Evolutionary conservation across 2,888 invertebrate species (phyloP), one percentile per base, ranked within the genome.

Genomic region (Temnothorax ravouxi): DNA sequence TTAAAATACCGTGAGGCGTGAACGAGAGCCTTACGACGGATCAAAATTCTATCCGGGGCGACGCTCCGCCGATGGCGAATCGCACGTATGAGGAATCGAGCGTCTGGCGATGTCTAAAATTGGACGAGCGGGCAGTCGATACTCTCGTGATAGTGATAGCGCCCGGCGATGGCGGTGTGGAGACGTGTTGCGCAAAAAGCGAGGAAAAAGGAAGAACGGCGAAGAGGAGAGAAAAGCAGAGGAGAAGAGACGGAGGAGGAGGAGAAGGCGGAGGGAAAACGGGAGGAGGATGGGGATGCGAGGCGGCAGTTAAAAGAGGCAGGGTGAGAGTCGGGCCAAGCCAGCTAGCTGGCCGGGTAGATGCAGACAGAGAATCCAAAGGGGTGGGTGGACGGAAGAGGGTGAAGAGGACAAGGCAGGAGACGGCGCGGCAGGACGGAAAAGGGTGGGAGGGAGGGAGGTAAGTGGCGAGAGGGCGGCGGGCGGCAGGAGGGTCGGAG

Each of bases 341-440:
- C 87, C 84, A 88, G 54, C 79, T 80, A 84, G 67, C 84, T 74
- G 74, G 72, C 50, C 67, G 80, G 79, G 80, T 80, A 50, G 74
- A 72, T 87, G 80, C 84, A 89, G 81, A 84, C 77, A 82, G 84
- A 61, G 79, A 84, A 84, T 71, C 83, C 71, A 76, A 59, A 54
- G 83, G 83, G 89, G 80, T 84, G 85, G 86, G 38, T 85, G 86
- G 79, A 79, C 84, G 87, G 88, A 89, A 87, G 88, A 88, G 87
- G 83, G 84, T 74, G 64, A 87, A 86, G 89, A 85, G 66, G 85
- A 79, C 74, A 80, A 54, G 81, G 84, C 82, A 77, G 82, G 74
- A 85, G 83, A 81, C 79, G 75, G 84, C 38, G 74, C 54, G 69
- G 74, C 84, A 47, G 74, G 85, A 47, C 83, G 38, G 67, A 67